Percentiles rank a stretch among this genome's conserved stretches.
Conservation (phyloP, 1,140 invertebrate genomes). For the Saxidomus purpurata region DNA sequence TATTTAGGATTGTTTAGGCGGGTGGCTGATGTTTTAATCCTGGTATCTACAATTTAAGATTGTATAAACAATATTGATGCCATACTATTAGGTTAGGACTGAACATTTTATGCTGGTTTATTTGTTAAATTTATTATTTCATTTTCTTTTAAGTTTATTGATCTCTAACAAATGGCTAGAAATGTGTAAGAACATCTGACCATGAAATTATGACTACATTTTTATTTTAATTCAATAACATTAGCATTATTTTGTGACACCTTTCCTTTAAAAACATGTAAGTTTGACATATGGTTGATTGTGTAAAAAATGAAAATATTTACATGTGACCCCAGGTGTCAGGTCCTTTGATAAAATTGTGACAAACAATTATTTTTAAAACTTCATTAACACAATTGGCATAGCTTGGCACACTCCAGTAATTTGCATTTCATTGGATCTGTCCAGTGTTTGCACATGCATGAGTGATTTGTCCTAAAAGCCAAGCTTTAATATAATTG, state of each 20-base stretch:
- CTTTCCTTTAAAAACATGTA: neutral
- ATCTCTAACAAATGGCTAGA: too few species aligned
- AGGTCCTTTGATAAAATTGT: neutral
- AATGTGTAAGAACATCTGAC: too few species aligned
- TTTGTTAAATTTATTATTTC: too few species aligned
- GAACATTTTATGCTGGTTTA: too few species aligned
- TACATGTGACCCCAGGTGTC: neutral
- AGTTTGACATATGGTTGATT: slow-evolving; percentile 28
- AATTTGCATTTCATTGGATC: neutral
- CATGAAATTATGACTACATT: too few species aligned
- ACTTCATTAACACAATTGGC: neutral
- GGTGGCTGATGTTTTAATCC: too few species aligned
- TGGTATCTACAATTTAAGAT: too few species aligned
- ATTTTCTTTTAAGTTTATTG: too few species aligned
- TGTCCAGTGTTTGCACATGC: neutral
- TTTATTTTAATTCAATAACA: too few species aligned
- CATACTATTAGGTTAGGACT: too few species aligned
- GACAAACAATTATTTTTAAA: slow-evolving; percentile 21
- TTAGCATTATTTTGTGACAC: slow-evolving; percentile 35
- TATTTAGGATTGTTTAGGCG: too few species aligned
- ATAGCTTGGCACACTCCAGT: slow-evolving; percentile 34
- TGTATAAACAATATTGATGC: too few species aligned
- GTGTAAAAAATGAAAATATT: slow-evolving; percentile 13
- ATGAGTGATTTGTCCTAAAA: neutral
- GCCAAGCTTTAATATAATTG: slow-evolving; percentile 5